These are phyloP conservation scores for Psittacula derbiana DNA, from an alignment of 2,797 vertebrate genomes.

Conservation along the genomic window DNA sequence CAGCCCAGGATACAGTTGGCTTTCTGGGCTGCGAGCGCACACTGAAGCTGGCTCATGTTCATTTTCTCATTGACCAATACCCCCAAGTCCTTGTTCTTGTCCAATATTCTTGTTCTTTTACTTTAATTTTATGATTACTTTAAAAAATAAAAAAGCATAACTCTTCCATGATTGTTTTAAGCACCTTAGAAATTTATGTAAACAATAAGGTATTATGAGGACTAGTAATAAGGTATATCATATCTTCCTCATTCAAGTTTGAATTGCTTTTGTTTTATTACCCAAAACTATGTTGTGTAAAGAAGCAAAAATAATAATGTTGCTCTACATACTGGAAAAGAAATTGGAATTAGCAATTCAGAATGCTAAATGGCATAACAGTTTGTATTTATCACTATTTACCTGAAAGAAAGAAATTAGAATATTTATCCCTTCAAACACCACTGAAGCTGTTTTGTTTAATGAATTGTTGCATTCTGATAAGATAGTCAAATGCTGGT, in stretches of 20 bases:
- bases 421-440: background rate
- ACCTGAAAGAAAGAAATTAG: background rate
- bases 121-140: background rate
- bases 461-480: background rate
- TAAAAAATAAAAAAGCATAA: background rate
- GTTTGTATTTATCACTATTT: background rate
- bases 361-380: background rate
- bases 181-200: background rate
- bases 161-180: background rate
- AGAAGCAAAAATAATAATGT: background rate
- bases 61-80: too few species aligned
- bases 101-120: background rate
- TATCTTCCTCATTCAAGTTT: background rate
- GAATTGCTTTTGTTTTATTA: background rate
- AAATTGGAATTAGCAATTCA: background rate
- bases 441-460: background rate
- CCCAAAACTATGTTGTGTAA: background rate
- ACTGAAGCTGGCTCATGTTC: too few species aligned
- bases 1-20: too few species aligned
- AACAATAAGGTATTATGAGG: background rate
- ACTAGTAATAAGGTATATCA: background rate
- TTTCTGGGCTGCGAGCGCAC: too few species aligned
- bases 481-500: background rate
- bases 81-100: too few species aligned
- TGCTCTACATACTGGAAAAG: background rate